These are phyloP conservation scores for Trachemys scripta DNA, from an alignment of 2,113 vertebrate genomes.

Conservation along the genomic window DNA sequence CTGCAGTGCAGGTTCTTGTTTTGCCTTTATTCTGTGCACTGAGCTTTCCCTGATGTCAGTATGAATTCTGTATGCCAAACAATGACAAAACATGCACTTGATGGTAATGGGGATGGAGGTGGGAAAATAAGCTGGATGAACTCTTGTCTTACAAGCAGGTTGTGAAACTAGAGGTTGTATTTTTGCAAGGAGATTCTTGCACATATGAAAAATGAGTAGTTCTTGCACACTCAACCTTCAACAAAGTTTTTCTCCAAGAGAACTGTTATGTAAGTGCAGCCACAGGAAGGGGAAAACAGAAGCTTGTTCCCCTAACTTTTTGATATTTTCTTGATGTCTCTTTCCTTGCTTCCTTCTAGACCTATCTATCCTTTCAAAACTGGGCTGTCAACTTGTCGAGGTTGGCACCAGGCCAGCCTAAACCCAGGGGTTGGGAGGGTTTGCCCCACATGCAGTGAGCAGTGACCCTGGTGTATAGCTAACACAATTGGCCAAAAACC, in stretches of 20 bases:
- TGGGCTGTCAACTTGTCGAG: not conserved
- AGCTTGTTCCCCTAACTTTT: not conserved
- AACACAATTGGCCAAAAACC: not conserved
- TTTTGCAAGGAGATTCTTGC: not conserved
- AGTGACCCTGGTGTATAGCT: not conserved
- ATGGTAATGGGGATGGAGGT: not conserved
- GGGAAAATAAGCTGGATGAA: not conserved
- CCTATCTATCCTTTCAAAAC: not conserved
- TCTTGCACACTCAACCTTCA: not conserved
- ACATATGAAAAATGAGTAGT: not conserved
- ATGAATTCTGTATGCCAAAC: not conserved
- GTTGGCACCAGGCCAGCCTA: not conserved
- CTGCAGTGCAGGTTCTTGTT: not conserved
- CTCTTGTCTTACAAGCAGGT: not conserved
- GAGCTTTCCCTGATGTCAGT: not conserved
- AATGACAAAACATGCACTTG: not conserved
- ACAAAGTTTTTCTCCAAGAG: not conserved
- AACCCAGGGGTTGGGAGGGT: not conserved
- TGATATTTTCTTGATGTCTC: not conserved
- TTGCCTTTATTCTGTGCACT: not conserved
- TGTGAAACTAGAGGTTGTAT: slow-evolving; percentile 7
- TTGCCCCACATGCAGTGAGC: not conserved
- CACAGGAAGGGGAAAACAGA: not conserved
- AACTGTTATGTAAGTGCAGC: not conserved
- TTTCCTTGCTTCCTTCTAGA: not conserved